Evolutionary conservation across 2,113 vertebrate species (phyloP).

Genomic region (Mesoclemmys tuberculata): DNA sequence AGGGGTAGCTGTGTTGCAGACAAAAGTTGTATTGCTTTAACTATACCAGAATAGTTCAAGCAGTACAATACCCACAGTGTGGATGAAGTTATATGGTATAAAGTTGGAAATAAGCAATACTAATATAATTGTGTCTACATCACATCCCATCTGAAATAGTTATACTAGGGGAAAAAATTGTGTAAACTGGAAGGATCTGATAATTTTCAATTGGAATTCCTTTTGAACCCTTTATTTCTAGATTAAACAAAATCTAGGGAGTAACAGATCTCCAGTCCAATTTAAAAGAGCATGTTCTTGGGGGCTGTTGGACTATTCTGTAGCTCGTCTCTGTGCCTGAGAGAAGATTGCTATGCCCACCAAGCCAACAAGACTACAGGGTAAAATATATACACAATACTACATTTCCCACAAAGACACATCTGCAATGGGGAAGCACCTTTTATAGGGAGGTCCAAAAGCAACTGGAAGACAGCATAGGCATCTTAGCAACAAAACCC

Average conservation of each 20-base stretch:
- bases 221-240: background rate
- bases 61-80: background rate
- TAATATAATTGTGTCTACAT: background rate
- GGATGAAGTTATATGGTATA: background rate
- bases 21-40: background rate
- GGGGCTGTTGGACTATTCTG: background rate
- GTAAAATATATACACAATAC: fast-evolving
- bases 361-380: background rate
- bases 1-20: background rate
- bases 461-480: background rate
- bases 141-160: background rate
- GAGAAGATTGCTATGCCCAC: background rate
- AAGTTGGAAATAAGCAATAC: background rate
- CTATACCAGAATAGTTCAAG: background rate
- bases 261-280: background rate
- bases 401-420: background rate
- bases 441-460: background rate
- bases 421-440: background rate
- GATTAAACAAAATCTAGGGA: background rate
- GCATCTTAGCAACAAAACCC: background rate
- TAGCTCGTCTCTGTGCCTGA: background rate
- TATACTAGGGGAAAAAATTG: background rate
- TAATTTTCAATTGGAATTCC: background rate
- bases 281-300: background rate
- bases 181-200: background rate